Evolutionary conservation across 2,888 invertebrate species (phyloP).

Genomic region (Lasioglossum leucozonium): DNA sequence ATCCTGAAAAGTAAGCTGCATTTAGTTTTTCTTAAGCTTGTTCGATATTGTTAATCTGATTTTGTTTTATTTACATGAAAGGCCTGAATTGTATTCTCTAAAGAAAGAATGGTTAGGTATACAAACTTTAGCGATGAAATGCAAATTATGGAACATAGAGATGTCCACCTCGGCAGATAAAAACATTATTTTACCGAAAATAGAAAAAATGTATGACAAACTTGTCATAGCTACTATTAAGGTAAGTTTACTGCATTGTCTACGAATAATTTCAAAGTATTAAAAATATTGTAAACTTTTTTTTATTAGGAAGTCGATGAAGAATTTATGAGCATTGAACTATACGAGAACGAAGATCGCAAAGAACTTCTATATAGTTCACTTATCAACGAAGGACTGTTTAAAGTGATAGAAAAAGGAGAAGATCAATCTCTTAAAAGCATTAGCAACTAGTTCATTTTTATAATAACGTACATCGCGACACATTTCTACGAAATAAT

Average conservation of each 20-base stretch:
- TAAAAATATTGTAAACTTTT: neutral
- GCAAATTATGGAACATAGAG: constrained; percentile 67
- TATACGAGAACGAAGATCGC: constrained; percentile 69
- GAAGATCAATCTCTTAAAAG: neutral
- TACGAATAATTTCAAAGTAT: neutral
- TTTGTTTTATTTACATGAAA: constrained; percentile 17
- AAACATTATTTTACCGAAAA: neutral
- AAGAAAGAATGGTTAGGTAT: constrained; percentile 73
- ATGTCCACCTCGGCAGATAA: constrained; percentile 14
- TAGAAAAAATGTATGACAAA: constrained; percentile 46
- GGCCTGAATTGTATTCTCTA: constrained; percentile 44
- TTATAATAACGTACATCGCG: neutral
- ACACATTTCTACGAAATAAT: constrained; percentile 10
- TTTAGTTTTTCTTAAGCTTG: neutral
- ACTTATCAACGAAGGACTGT: constrained; percentile 69
- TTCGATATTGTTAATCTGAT: neutral
- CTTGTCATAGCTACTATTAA: constrained; percentile 62
- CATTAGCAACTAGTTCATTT: constrained; percentile 13
- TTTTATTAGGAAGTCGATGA: constrained; percentile 54
- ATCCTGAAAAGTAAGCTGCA: constrained; percentile 59
- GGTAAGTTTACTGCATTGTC: constrained; percentile 47
- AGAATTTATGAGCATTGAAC: constrained; percentile 60
- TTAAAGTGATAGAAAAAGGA: constrained; percentile 35
- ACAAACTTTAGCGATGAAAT: constrained; percentile 73
- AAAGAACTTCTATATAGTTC: constrained; percentile 64